Percentiles rank a stretch among this genome's conserved stretches.
Evolutionary conservation across 2,113 vertebrate species (phyloP).

Genomic region (Crotalus horridus): DNA sequence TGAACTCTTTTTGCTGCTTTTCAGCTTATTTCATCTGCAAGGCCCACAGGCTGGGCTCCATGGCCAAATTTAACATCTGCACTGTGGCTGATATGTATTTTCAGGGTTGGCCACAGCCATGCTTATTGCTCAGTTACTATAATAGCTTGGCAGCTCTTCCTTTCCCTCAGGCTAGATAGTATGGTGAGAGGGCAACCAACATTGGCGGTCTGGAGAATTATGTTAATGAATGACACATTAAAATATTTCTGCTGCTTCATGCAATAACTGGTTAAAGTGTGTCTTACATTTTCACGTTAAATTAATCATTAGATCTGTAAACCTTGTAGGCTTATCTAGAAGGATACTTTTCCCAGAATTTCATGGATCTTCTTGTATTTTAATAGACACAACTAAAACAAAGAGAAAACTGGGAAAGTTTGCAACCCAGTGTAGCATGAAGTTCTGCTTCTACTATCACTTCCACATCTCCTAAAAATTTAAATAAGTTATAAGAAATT

Average conservation of each 20-base stretch:
- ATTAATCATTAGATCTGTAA: constrained; percentile 53
- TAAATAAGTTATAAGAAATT: not conserved
- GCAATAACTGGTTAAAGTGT: constrained; percentile 53
- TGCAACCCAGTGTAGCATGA: not conserved
- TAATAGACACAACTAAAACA: not conserved
- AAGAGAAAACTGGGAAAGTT: not conserved
- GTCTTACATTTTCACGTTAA: constrained; percentile 54
- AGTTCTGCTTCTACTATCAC: not conserved
- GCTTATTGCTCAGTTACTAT: constrained; percentile 64
- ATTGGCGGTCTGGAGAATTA: constrained; percentile 50
- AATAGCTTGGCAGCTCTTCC: constrained; percentile 68
- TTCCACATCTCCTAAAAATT: not conserved
- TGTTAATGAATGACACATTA: constrained; percentile 69
- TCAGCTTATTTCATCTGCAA: constrained; percentile 67
- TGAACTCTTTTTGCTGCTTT: constrained; percentile 58
- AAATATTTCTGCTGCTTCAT: constrained; percentile 62
- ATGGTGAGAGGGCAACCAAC: constrained; percentile 62
- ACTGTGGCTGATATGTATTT: constrained; percentile 62
- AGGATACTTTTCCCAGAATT: not conserved
- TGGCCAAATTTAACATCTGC: constrained; percentile 69
- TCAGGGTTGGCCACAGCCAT: constrained; percentile 67
- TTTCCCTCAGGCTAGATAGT: constrained; percentile 62
- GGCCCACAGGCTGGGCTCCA: constrained; percentile 48
- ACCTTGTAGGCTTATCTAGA: constrained; percentile 24
- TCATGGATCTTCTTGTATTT: not conserved